Base-by-base conservation (phyloP, 2,113 vertebrate genomes). In the Coreoperca whiteheadi region DNA sequence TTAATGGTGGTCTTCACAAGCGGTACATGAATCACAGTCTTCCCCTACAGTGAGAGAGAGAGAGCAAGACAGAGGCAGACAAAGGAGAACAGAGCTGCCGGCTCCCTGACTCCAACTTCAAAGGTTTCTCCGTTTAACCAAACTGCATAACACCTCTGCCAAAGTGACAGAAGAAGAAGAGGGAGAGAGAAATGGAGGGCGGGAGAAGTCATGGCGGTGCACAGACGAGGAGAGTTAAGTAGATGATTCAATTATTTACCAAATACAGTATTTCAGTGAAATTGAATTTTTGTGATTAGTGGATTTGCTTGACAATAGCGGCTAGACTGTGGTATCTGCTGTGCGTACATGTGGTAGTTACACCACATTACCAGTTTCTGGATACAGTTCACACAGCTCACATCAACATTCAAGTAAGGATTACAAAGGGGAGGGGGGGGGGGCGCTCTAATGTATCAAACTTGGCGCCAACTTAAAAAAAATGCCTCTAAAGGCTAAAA, bases 11-110 rank as follows among this genome's bases (percentile, higher is more conserved):
- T 92, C 96, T 96, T 96, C 96, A 96, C 95, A 95, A 95, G 95
- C 95, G 96, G 96, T 96, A 97, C 97, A 98, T 98, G 97, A 98
- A 98, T 99, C 97, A 97, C 96, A 96, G 96, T 97, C 77, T 97
- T 96, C 68, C 96, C 96, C 96, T 96, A 95, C 95, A 95, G 95
- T 94, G 95, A 96, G 89, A 71, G 67, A 61, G 96, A 96, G 77
- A 56, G 64, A 80, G 95, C 95, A 95, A 96, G 96, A 95, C 93
- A 92, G 90, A 96, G 93, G 96, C 96, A 98, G 95, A 97, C 96
- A 97, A 97, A 97, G 96, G 95, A 79, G 83, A 96, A 96, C 95
- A 96, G 96, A 96, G 96, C 96, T 97, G 96, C 96, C 95, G 94
- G 95, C 97, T 94, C 94, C 95, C 94, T 96, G 96, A 97, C 96